Base-by-base conservation (phyloP, 2,888 invertebrate species). In the Drosophila neoperkinsi region DNA sequence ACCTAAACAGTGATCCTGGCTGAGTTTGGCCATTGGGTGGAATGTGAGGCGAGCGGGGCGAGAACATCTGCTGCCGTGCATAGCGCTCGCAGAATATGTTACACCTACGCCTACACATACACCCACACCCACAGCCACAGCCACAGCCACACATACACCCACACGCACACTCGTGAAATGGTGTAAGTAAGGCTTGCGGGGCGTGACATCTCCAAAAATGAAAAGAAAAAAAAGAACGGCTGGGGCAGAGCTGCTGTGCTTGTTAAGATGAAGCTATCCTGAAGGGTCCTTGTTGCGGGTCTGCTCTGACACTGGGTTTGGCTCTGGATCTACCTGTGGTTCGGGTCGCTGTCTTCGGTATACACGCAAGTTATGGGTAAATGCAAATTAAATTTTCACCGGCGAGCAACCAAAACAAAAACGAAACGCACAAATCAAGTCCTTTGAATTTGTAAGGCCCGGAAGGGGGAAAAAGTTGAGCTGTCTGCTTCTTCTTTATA, bases 381-480 rank as follows among this genome's bases (percentile, higher is more conserved):
- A 88, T 85, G 85, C 78, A 85, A 85, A 85, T 85, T 88, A 88
- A 85, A 85, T 85, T 85, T 85, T 72, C 78, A 83, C 73, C 65
- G 65, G 78, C 76, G 63, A 65, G 18, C 63, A 64, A 64, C 56
- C 74, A 62, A 62, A 68, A 64, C 59, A 51, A 58, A 82, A 75
- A 69, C 61, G 63, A 62, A 68, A 49, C 74, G 77, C 70, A 71
- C 65, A 81, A 68, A 78, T 67, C 69, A 71, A 81, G 71, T 69
- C 74, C 76, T 71, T 74, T 74, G 69, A 70, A 81, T 82, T 65
- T 69, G 56, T 66, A 38, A 2, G 25, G 21, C 25, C 25, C 13
- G 30, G 51, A 49, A 53, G 28, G 56, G 41, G 18, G 53, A n/a
- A 57, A 49, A 64, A 53, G 41, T 63, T 55, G 49, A 72, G 52